A percentile compares a stretch with the other conserved stretches of the same genome.
Evolutionary conservation across 1,140 invertebrate species (phyloP).

Genomic region (Amphibalanus amphitrite): DNA sequence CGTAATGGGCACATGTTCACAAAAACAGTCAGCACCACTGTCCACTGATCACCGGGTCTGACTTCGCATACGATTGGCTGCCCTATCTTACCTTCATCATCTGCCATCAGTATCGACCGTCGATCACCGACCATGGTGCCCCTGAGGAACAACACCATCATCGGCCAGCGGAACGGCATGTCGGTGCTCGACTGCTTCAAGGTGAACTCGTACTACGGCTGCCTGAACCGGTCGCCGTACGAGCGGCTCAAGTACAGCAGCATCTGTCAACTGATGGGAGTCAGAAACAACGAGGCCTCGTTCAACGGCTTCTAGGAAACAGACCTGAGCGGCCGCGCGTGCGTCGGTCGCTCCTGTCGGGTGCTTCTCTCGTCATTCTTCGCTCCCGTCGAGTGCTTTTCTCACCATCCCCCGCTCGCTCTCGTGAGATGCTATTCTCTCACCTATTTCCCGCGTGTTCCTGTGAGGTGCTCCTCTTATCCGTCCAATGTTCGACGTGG

Average conservation of each 20-base stretch:
- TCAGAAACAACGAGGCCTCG: neutral
- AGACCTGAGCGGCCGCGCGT: too few species aligned
- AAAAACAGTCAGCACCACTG: too few species aligned
- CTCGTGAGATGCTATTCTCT: too few species aligned
- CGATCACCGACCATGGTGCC: constrained; percentile 41
- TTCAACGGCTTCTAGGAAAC: neutral
- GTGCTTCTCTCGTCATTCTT: too few species aligned
- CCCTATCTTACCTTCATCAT: neutral
- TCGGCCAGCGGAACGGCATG: constrained; percentile 40
- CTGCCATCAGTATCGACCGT: constrained; percentile 27
- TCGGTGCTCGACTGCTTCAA: constrained; percentile 49
- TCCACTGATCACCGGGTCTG: too few species aligned
- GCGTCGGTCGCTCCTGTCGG: too few species aligned
- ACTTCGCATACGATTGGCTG: neutral
- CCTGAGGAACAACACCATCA: constrained; percentile 29
- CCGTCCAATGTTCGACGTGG: too few species aligned
- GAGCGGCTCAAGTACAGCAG: neutral
- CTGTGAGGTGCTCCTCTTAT: too few species aligned
- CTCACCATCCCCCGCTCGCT: too few species aligned
- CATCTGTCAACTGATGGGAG: neutral
- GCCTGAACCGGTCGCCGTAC: neutral
- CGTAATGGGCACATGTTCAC: too few species aligned
- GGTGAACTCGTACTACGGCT: constrained; percentile 30
- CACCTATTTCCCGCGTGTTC: too few species aligned
- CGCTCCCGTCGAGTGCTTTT: too few species aligned